Base-by-base conservation (phyloP, 2,888 invertebrate genomes). In the Polylopha cassiicola region DNA sequence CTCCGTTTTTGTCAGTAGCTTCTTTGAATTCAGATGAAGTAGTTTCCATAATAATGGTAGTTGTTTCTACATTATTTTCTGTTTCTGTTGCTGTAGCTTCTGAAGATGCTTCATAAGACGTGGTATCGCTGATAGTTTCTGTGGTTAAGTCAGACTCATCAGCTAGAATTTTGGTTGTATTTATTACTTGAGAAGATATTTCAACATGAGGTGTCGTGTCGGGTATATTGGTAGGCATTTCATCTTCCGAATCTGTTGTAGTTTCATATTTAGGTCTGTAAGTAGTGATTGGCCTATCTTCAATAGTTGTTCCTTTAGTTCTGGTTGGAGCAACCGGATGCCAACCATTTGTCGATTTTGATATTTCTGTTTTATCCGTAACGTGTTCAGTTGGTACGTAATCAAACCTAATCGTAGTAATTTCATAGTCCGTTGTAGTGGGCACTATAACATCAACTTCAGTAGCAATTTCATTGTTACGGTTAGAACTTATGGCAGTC, bases 371-470 rank as follows among this genome's bases (percentile, higher is more conserved):
- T 16, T 39, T 48, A 20, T 58, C 56, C 37, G 51, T 65, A n/a
- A 44, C 30, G 34, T 58, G 57, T 46, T 75, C 74, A 29, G 73
- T 73, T 5, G 82, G 82, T 6, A 77, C 61, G 27, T 84, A 85
- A 18, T 77, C 70, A 44, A 82, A 84, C 54, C 82, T 65, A 6
- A 78, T 81, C n/a, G 85, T 85, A 28, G 85, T 85, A 22, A 84
- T 74, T 50, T 82, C 75, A 59, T 71, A 84, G 46, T 79, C 74
- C 9, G 69, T 67, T 4, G 71, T 73, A 6, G 60, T 52, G 20
- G 52, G 48, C 37, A 43, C 23, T 11, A 51, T 56, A 16, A 64
- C 50, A 27, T 53, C 55, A 21, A 60, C 53, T 48, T 65, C 55
- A 32, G 61, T 50, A 4, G 58, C 43, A 9, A 61, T 59, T 51